Conservation (phyloP, 2,113 vertebrate species). For the Azemiops feae region DNA sequence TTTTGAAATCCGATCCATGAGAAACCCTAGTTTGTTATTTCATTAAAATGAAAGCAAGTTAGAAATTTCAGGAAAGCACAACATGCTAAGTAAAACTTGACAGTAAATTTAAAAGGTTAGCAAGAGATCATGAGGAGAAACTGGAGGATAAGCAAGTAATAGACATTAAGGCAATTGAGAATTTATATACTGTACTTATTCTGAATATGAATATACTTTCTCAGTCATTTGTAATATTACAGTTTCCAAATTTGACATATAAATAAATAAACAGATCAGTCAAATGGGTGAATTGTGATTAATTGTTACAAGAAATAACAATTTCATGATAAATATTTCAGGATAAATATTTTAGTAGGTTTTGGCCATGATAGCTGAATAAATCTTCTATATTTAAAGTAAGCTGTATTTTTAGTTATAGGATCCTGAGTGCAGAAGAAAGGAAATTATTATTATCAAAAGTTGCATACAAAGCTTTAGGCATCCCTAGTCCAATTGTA, state of each 20-base stretch:
- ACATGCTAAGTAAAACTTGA: rapidly evolving
- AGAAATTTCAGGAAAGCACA: neutral
- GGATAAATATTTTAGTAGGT: neutral
- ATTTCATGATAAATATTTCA: neutral
- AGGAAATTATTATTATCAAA: neutral
- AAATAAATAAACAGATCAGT: neutral
- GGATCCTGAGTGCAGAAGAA: neutral
- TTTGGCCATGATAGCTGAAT: neutral
- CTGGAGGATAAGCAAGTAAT: neutral
- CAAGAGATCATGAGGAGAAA: neutral
- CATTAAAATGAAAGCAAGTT: neutral
- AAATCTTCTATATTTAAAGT: neutral
- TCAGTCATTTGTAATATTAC: neutral
- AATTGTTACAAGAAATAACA: neutral
- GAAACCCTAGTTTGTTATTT: rapidly evolving
- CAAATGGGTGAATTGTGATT: neutral
- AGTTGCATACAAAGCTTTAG: neutral
- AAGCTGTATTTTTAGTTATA: neutral
- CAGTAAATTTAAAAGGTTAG: neutral
- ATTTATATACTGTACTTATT: neutral
- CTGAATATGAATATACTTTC: neutral
- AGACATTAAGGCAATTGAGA: neutral
- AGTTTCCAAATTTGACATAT: neutral
- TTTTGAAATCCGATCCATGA: conserved; percentile 9
- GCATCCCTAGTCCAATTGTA: neutral